phyloP scores from a whole-genome alignment of 2,888 invertebrate genomes.

The Amphipoea oculea region DNA sequence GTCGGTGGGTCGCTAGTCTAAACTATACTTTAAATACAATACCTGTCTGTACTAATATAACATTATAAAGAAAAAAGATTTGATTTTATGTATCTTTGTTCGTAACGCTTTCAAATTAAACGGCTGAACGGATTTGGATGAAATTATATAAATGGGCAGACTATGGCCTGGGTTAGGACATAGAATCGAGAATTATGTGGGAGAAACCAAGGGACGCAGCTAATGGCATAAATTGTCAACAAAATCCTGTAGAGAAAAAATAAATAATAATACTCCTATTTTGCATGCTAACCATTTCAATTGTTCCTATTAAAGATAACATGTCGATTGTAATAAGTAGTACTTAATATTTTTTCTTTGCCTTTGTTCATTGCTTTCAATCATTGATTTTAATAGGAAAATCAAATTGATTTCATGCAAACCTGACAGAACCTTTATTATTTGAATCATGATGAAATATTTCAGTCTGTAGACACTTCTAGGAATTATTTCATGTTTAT shows the following conservation, averaged over 20 bases:
- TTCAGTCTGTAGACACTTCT: background rate
- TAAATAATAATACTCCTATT: background rate
- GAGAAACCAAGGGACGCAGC: background rate
- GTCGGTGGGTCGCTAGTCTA: background rate
- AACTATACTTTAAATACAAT: background rate
- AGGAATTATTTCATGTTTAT: background rate
- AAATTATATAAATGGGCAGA: no score
- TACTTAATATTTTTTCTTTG: background rate
- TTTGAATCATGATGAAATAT: background rate
- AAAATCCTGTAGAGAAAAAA: background rate
- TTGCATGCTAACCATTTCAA: conserved; percentile 10
- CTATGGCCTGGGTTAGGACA: background rate
- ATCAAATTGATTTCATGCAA: conserved; percentile 1
- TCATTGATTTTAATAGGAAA: conserved; percentile 6
- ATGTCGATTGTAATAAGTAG: background rate
- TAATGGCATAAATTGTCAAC: background rate
- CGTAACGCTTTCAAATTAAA: no score
- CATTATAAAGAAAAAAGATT: no score
- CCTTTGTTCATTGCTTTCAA: background rate
- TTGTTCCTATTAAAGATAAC: background rate
- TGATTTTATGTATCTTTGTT: no score
- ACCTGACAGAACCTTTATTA: background rate
- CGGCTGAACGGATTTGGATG: no score
- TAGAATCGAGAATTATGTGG: background rate
- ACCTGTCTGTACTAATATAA: background rate